These are phyloP conservation scores for Orientallactaga sibirica DNA, from an alignment of 2,797 vertebrate genomes.

Conservation along the genomic window DNA sequence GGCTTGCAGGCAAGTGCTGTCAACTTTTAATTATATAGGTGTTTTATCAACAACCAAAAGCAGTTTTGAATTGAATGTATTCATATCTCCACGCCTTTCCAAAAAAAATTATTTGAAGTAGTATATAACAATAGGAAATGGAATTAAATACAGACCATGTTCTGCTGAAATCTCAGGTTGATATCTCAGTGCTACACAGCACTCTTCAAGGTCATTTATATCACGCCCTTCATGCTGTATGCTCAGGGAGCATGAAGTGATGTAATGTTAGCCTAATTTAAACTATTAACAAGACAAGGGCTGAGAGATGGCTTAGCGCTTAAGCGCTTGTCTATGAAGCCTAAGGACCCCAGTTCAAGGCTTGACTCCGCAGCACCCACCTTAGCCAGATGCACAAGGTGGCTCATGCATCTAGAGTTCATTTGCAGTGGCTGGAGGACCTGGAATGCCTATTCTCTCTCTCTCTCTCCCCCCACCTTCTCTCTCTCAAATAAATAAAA, in stretches of 20 bases:
- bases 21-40: slow-evolving; percentile 77
- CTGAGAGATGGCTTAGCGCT: no score
- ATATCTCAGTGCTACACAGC: not conserved
- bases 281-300: slow-evolving; percentile 32
- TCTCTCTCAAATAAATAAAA: no score
- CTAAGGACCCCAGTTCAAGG: no score
- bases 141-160: slow-evolving; percentile 35
- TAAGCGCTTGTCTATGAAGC: no score
- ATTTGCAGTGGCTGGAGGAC: no score
- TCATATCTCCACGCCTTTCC: slow-evolving; percentile 56
- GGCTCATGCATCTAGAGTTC: no score
- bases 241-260: slow-evolving; percentile 45
- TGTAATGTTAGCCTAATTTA: slow-evolving; percentile 46
- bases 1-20: slow-evolving; percentile 61
- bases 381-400: no score
- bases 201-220: slow-evolving; percentile 17
- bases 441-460: no score
- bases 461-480: no score
- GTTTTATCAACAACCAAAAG: slow-evolving; percentile 72
- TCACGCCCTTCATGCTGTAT: not conserved
- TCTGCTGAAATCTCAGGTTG: slow-evolving; percentile 44
- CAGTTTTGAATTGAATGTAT: slow-evolving; percentile 73
- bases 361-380: no score
- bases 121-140: slow-evolving; percentile 59
- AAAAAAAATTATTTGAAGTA: slow-evolving; percentile 65